Evolutionary conservation across 2,113 vertebrate genomes (phyloP).

Genomic region (Hylia prasina): DNA sequence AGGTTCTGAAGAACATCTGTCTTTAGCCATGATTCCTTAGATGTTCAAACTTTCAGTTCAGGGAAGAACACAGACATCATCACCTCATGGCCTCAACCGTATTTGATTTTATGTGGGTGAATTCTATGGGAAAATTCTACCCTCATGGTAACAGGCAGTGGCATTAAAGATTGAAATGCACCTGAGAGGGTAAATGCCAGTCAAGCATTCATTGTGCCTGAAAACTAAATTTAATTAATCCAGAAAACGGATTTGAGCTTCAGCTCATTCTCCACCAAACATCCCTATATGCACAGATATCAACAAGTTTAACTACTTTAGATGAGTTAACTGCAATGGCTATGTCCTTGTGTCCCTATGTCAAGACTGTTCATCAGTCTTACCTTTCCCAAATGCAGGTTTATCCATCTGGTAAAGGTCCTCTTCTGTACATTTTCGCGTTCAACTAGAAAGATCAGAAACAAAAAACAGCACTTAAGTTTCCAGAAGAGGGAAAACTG

Average conservation of each 20-base stretch:
- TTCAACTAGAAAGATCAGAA: constrained; percentile 85
- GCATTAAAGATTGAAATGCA: not conserved
- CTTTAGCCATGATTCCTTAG: not conserved
- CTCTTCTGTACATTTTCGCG: constrained; percentile 95
- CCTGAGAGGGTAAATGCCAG: not conserved
- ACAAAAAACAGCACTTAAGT: constrained; percentile 31
- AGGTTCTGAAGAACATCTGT: not conserved
- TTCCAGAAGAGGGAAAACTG: not conserved
- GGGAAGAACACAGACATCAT: not conserved
- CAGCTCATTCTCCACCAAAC: not conserved
- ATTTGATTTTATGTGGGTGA: not conserved
- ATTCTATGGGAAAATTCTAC: not conserved
- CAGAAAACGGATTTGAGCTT: not conserved
- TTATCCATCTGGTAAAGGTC: constrained; percentile 97
- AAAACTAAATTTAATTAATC: not conserved
- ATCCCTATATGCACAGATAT: not conserved
- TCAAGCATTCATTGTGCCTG: not conserved
- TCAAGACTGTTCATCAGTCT: not conserved
- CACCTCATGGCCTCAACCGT: not conserved
- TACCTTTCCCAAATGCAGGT: constrained; percentile 95
- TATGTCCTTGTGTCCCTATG: not conserved
- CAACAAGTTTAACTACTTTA: not conserved
- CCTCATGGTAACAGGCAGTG: not conserved
- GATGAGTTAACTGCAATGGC: not conserved
- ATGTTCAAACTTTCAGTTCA: not conserved